Evolutionary conservation across 2,888 invertebrate species (phyloP), one percentile per base, ranked within the genome.

Genomic region (Tetrapedia diversipes): DNA sequence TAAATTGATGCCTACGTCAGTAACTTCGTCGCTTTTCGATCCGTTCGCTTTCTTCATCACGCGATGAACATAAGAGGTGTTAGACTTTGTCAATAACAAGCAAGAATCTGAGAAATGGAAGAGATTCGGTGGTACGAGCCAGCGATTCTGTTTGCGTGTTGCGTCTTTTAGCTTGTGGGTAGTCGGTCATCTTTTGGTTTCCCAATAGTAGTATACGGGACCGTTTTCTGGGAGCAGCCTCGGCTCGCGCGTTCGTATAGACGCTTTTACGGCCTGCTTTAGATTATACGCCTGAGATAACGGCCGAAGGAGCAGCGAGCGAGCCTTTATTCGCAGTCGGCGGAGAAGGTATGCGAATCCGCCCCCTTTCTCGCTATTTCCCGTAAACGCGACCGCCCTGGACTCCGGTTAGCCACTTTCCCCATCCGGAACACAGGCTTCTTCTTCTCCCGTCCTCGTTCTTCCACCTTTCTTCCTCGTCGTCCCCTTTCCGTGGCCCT

Each of bases 221-320:
- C 51, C 59, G 77, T 69, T 71, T 45, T n/a, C 39, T 19, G 45
- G 51, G 51, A 53, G 41, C 29, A n/a, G 14, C 16, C 43, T 8
- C 45, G 51, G 29, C 71, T 43, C 47, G 73, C 59, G 65, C 57
- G 80, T 82, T 80, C 85, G 80, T 76, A 85, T 82, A 86, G 84
- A 86, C 83, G 84, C 80, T 87, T 89, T 89, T 88, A 89, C 86
- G 86, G 86, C 66, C 80, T 83, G 88, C 86, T 90, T 89, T 87
- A 89, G 90, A 89, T 90, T 88, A 89, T 88, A 87, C 85, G 88
- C 78, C 80, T 76, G 86, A 85, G 89, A 90, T 90, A 90, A 89
- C 85, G 84, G 78, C 71, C 84, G 82, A 67, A 68, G 72, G 65
- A 69, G 61, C 39, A 54, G 73, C 73, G 67, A 57, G 76, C 76